Conservation (phyloP, 2,113 vertebrate species). For the Lipotes vexillifer region DNA sequence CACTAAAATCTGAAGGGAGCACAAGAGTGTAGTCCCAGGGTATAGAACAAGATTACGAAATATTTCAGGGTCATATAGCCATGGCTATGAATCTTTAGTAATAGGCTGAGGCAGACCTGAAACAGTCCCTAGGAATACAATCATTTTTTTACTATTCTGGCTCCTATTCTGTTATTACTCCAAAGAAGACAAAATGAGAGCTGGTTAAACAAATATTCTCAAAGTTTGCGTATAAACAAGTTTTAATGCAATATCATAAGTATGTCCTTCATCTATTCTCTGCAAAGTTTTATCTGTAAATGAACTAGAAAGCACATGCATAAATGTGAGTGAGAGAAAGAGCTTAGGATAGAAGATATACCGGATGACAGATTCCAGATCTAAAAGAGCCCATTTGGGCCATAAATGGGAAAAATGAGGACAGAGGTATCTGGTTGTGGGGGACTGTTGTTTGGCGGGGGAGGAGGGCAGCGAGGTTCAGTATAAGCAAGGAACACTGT, state of each 20-base stretch:
- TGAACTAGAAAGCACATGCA: background rate
- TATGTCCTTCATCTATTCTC: background rate
- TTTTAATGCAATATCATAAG: background rate
- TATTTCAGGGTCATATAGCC: background rate
- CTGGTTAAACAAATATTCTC: background rate
- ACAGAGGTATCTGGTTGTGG: background rate
- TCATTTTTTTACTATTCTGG: background rate
- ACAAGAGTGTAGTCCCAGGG: background rate
- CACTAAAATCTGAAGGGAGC: slow-evolving; percentile 20
- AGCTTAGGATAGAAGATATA: background rate
- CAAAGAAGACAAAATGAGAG: background rate
- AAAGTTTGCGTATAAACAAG: slow-evolving; percentile 25
- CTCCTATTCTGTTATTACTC: background rate
- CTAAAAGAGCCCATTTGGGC: background rate
- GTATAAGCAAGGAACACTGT: background rate
- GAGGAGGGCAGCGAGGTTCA: background rate
- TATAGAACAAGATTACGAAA: slow-evolving; percentile 35
- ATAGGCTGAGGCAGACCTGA: background rate
- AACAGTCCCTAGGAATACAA: background rate
- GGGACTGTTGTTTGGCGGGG: too few species aligned
- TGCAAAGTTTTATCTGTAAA: slow-evolving; percentile 10
- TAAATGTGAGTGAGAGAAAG: background rate
- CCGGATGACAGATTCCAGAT: background rate
- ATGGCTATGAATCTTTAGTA: slow-evolving; percentile 6
- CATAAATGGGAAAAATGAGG: background rate